A percentile compares a stretch with the other conserved stretches of the same genome.
These are phyloP conservation scores for Sipha flava DNA, from an alignment of 1,140 invertebrate genomes.

Conservation along the genomic window DNA sequence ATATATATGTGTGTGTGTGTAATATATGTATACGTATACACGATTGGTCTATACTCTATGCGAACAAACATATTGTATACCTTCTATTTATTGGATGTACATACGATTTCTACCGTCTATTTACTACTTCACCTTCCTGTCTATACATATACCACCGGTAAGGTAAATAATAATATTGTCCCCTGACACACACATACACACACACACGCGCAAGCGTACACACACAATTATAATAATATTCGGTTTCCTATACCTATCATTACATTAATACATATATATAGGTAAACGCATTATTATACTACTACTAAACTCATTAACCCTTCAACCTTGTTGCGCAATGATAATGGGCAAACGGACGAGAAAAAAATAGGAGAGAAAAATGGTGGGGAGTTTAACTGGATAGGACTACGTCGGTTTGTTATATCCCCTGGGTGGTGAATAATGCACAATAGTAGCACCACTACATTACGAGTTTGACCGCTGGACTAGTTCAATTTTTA, in stretches of 20 bases:
- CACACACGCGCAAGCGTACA: neutral
- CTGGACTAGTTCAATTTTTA: neutral
- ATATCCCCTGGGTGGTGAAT: slow-evolving; percentile 18
- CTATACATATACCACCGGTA: neutral
- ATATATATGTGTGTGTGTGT: neutral
- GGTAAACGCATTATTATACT: neutral
- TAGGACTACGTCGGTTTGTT: neutral
- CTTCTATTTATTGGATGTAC: neutral
- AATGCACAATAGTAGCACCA: neutral
- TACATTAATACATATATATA: neutral
- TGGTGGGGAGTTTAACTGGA: neutral
- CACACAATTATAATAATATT: slow-evolving; percentile 8
- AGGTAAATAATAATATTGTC: slow-evolving; percentile 6
- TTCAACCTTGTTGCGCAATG: slow-evolving; percentile 15
- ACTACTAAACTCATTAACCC: slow-evolving; percentile 3
- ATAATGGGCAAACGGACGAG: neutral
- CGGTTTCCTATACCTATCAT: slow-evolving; percentile 7
- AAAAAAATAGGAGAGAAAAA: neutral
- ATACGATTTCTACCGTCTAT: neutral
- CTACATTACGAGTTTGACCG: neutral
- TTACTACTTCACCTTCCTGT: neutral
- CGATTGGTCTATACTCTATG: neutral
- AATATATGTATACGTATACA: neutral
- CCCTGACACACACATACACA: neutral
- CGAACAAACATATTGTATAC: neutral